Percentiles rank a stretch among this genome's conserved stretches.
These are phyloP conservation scores for Ctenoplectra terminalis DNA, from an alignment of 1,140 invertebrate genomes.

Conservation along the genomic window DNA sequence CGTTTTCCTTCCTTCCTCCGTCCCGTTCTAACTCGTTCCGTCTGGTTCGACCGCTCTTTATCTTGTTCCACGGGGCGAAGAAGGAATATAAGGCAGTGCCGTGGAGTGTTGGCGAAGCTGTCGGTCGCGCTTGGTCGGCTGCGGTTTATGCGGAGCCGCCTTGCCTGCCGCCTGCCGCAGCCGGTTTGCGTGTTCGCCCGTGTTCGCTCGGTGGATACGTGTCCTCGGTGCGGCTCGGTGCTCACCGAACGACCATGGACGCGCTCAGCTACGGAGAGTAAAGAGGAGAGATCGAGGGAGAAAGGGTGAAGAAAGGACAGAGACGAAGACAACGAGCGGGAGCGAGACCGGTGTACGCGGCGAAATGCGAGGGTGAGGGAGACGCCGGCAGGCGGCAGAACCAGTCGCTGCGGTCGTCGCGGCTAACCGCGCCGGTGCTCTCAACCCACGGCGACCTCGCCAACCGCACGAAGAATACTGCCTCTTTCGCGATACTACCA, in stretches of 20 bases:
- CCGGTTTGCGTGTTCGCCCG: slow-evolving; percentile 80
- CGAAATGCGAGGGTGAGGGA: slow-evolving; percentile 58
- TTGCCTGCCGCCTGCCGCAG: slow-evolving; percentile 73
- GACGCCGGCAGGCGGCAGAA: slow-evolving; percentile 68
- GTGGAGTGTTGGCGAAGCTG: slow-evolving; percentile 82
- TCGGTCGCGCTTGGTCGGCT: slow-evolving; percentile 81
- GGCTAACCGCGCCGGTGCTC: slow-evolving; percentile 82
- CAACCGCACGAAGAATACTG: slow-evolving; percentile 42
- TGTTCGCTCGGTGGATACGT: slow-evolving; percentile 76
- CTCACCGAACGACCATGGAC: slow-evolving; percentile 72
- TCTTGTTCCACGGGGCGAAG: slow-evolving; percentile 70
- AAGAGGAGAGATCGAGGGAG: slow-evolving; percentile 51
- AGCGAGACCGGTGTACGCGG: slow-evolving; percentile 43
- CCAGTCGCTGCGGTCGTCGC: slow-evolving; percentile 78
- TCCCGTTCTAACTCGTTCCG: slow-evolving; percentile 31
- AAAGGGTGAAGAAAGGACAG: slow-evolving; percentile 49
- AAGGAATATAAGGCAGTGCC: slow-evolving; percentile 66
- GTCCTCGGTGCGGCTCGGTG: slow-evolving; percentile 76
- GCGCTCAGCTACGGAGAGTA: slow-evolving; percentile 53
- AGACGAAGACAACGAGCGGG: slow-evolving; percentile 17
- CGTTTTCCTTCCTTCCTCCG: slow-evolving; percentile 43
- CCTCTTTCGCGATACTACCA: slow-evolving; percentile 1
- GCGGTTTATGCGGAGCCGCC: slow-evolving; percentile 78
- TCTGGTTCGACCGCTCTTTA: slow-evolving; percentile 68
- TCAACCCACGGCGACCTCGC: slow-evolving; percentile 77